Evolutionary conservation across 2,113 vertebrate species (phyloP).

Genomic region (Oncorhynchus kisutch): DNA sequence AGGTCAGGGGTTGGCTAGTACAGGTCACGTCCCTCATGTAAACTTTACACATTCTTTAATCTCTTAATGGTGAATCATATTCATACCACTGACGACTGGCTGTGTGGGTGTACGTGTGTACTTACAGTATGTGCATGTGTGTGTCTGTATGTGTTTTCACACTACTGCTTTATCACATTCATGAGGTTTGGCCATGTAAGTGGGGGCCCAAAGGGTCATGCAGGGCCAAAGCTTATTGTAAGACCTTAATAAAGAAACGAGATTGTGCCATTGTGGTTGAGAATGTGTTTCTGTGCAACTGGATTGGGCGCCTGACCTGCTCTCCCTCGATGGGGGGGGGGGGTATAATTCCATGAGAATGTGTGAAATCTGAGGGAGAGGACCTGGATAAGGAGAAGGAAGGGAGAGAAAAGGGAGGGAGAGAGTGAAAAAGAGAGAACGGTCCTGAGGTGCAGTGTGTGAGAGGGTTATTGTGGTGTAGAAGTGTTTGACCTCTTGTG

Average conservation of each 20-base stretch:
- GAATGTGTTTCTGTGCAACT: conserved; percentile 70
- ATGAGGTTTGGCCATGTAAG: conserved; percentile 43
- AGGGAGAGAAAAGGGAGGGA: conserved; percentile 6
- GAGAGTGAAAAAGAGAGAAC: not conserved
- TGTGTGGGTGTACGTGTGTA: not conserved
- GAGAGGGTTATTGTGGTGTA: conserved; percentile 71
- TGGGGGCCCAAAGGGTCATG: conserved; percentile 28
- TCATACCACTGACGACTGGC: conserved; percentile 58
- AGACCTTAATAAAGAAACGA: conserved; percentile 57
- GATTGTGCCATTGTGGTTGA: conserved; percentile 57
- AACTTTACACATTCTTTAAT: conserved; percentile 84
- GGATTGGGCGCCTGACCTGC: conserved; percentile 56
- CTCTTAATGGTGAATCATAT: conserved; percentile 78
- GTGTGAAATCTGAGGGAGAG: conserved; percentile 48
- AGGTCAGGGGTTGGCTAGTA: conserved; percentile 79
- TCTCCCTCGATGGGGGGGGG: conserved; percentile 40
- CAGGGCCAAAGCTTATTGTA: conserved; percentile 63
- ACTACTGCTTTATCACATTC: conserved; percentile 60
- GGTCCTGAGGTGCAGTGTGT: conserved; percentile 37
- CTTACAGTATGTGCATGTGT: not conserved
- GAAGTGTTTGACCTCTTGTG: conserved; percentile 67
- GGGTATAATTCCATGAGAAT: conserved; percentile 67
- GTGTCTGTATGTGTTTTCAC: conserved; percentile 53
- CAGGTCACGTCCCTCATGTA: conserved; percentile 87
- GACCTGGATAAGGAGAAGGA: conserved; percentile 10